Evolutionary conservation across 2,888 invertebrate species (phyloP), one percentile per base, ranked within the genome.

Genomic region (Leucophora obtusa): DNA sequence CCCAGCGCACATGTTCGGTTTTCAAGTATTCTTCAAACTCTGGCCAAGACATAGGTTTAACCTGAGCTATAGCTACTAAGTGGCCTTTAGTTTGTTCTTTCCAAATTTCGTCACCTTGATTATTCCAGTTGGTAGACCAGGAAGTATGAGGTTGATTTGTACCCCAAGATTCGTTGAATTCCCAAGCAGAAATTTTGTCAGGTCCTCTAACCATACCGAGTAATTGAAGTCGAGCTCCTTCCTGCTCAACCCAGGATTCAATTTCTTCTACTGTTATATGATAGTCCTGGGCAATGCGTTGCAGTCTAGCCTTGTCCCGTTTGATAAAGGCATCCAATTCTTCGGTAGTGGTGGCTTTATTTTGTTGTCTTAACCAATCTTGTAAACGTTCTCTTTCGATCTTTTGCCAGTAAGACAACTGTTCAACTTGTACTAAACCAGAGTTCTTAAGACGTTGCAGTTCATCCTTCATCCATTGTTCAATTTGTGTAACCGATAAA

Each of bases 191-290:
- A 47, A 50, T 77, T 56, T 66, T 79, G 8, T 84, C 84, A 0
- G 87, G 85, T 10, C 86, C 84, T 6, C 84, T 84, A 10, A 89
- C 84, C 1, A 84, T 79, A 0, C 87, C 87, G 8, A 88, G 84
- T 0, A 87, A 73, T 1, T 87, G 84, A 17, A 89, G 79, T 0
- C 88, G 82, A 0, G 87, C 87, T 0, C 86, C 86, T 73, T 89
- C 89, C 53, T 87, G 85, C 35, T 86, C 85, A 21, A 89, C 86
- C 89, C 89, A 89, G 35, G 86, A 84, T 66, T 89, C 87, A 10
- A 89, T 86, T 74, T 89, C 89, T 38, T 88, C 88, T 1, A 87
- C 85, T 0, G 88, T 87, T 4, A 89, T 81, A 14, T 89, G 87
- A 56, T 89, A 89, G 15, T 87, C 86, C 11, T 71, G 76, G 0